A percentile compares a stretch with the other conserved stretches of the same genome.
Conservation (phyloP, 1,140 invertebrate genomes). For the Globodera rostochiensis region DNA sequence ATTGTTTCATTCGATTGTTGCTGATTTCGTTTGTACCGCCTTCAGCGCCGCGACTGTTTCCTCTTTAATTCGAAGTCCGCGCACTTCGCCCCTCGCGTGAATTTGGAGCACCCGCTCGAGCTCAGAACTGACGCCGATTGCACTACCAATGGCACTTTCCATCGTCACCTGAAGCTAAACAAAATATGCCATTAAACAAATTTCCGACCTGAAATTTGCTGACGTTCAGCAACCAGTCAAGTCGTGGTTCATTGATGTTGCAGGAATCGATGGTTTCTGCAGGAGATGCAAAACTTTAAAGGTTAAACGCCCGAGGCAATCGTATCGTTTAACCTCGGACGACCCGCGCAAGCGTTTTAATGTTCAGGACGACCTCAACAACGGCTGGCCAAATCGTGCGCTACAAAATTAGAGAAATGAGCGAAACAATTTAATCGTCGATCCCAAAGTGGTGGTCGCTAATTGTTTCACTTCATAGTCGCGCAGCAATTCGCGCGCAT, state of each 20-base stretch:
- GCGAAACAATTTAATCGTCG: no score
- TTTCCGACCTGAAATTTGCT: conserved; percentile 30
- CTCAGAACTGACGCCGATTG: not conserved
- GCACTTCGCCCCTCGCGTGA: not conserved
- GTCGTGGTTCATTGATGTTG: conserved; percentile 28
- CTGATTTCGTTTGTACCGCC: not conserved
- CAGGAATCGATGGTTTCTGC: conserved; percentile 28
- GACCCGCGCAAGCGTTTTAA: conserved; percentile 18
- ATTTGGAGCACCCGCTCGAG: not conserved
- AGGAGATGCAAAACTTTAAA: not conserved
- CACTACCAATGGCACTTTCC: not conserved
- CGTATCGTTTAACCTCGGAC: not conserved
- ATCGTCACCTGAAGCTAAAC: not conserved
- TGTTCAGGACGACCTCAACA: conserved; percentile 23
- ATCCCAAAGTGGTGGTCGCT: not conserved
- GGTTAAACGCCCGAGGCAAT: not conserved
- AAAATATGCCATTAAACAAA: not conserved
- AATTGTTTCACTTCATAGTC: not conserved
- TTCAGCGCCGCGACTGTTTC: not conserved
- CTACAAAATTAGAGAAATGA: not conserved
- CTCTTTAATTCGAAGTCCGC: not conserved
- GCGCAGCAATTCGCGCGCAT: not conserved
- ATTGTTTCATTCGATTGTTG: not conserved
- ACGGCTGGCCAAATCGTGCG: conserved; percentile 29
- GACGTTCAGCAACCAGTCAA: conserved; percentile 28